phyloP scores from a whole-genome alignment of 1,140 invertebrate genomes.

The Branchinecta lynchi region DNA sequence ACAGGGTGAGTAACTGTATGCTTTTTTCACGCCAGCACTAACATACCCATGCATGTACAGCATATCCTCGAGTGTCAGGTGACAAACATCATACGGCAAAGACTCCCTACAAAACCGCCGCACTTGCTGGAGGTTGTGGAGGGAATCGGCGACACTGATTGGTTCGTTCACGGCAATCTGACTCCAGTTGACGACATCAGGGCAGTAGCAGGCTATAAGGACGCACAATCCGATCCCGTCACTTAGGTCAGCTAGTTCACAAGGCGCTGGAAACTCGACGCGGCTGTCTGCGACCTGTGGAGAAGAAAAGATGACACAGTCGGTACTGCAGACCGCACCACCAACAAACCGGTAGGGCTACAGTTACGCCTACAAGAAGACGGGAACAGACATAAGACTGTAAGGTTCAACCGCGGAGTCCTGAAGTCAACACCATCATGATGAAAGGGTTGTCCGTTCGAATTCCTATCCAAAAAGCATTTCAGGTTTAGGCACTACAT shows the following conservation, averaged over 20 bases:
- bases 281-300: constrained; percentile 24
- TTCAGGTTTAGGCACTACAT: no score
- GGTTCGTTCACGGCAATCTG: constrained; percentile 48
- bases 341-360: not conserved
- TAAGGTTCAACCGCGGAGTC: no score
- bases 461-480: no score
- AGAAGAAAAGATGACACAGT: not conserved
- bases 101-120: constrained; percentile 63
- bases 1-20: no score
- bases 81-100: constrained; percentile 78
- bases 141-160: constrained; percentile 60
- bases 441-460: no score
- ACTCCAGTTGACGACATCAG: constrained; percentile 60
- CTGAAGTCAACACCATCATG: no score
- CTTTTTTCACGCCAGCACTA: no score
- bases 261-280: constrained; percentile 34
- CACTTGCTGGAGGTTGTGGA: constrained; percentile 82
- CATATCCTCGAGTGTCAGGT: constrained; percentile 88
- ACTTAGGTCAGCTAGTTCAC: constrained; percentile 58
- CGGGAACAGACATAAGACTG: no score
- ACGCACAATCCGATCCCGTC: constrained; percentile 80
- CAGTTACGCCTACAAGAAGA: not conserved
- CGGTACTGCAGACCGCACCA: not conserved
- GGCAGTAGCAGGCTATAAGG: constrained; percentile 84
- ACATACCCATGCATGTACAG: constrained; percentile 80